Evolutionary conservation across 2,797 vertebrate genomes (phyloP).

Genomic region (Cygnus olor): DNA sequence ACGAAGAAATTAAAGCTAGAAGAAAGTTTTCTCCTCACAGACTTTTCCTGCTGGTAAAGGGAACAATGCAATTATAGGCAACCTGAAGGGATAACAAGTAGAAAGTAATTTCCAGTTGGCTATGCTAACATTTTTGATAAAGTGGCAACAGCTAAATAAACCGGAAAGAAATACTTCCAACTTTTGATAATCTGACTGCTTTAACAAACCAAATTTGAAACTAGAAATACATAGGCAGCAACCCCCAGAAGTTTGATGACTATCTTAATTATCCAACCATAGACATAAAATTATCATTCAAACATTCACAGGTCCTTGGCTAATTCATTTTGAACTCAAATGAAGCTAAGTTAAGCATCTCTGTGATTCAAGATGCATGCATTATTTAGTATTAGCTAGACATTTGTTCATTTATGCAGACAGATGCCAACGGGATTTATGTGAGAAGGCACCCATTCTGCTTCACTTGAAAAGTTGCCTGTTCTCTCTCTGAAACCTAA

Average conservation of each 20-base stretch:
- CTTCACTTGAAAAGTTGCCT: slow-evolving; percentile 6
- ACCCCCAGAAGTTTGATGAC: neutral
- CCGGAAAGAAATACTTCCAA: neutral
- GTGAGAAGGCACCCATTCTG: neutral
- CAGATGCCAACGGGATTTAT: slow-evolving; percentile 50
- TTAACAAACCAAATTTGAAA: slow-evolving; percentile 14
- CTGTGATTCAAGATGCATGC: slow-evolving; percentile 13
- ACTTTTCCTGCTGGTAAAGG: neutral
- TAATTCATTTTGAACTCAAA: slow-evolving; percentile 23
- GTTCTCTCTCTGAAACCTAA: slow-evolving; percentile 32
- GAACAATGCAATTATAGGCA: slow-evolving; percentile 1
- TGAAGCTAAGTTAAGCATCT: slow-evolving; percentile 34
- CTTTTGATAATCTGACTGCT: neutral
- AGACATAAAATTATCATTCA: slow-evolving; percentile 19
- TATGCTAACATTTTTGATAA: neutral
- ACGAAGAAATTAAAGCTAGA: neutral
- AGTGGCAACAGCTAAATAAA: neutral
- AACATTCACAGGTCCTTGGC: slow-evolving; percentile 6
- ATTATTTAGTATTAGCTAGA: slow-evolving; percentile 61
- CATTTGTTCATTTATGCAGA: slow-evolving; percentile 45
- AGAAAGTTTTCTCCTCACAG: neutral
- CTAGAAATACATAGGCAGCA: neutral
- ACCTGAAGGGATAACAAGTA: neutral
- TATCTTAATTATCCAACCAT: slow-evolving; percentile 8
- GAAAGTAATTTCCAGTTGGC: neutral